Evolutionary conservation across 2,888 invertebrate genomes (phyloP).

Genomic region (Macrophya alboannulata): DNA sequence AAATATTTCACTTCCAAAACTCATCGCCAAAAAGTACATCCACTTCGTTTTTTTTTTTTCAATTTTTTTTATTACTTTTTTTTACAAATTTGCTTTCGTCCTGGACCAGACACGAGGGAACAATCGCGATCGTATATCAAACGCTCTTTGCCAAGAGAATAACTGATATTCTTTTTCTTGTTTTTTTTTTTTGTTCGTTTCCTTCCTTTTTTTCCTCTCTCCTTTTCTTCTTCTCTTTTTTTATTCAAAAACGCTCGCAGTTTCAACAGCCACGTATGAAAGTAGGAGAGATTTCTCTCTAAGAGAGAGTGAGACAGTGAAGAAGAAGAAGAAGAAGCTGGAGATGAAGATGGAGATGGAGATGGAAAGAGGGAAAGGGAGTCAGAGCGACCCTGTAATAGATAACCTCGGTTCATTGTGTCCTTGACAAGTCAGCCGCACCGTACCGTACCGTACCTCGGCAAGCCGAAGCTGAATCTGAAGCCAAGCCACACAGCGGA

Average conservation of each 20-base stretch:
- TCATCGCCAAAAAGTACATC: background rate
- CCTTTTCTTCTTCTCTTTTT: constrained; percentile 8
- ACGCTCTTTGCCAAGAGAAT: background rate
- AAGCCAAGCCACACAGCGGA: constrained; percentile 12
- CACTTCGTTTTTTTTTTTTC: background rate
- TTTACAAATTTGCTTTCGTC: background rate
- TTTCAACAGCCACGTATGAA: constrained; percentile 33
- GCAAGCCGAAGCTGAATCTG: background rate
- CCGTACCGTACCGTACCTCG: constrained; percentile 4
- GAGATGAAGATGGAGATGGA: constrained; percentile 4
- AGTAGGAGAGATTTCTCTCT: constrained; percentile 19
- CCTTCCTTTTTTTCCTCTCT: constrained; percentile 2
- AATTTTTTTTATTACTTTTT: background rate
- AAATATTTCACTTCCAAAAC: background rate
- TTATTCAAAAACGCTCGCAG: constrained; percentile 35
- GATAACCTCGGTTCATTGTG: constrained; percentile 76
- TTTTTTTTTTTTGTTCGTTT: constrained; percentile 50
- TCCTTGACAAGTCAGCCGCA: constrained; percentile 70
- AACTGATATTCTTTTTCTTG: constrained; percentile 19
- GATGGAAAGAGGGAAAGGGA: constrained; percentile 37
- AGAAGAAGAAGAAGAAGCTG: background rate
- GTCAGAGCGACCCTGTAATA: constrained; percentile 66
- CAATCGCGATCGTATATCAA: constrained; percentile 42
- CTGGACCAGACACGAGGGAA: background rate
- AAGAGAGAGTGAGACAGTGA: no score